These are phyloP conservation scores for Heliothis peltigera DNA, from an alignment of 2,888 invertebrate species.

Conservation along the genomic window DNA sequence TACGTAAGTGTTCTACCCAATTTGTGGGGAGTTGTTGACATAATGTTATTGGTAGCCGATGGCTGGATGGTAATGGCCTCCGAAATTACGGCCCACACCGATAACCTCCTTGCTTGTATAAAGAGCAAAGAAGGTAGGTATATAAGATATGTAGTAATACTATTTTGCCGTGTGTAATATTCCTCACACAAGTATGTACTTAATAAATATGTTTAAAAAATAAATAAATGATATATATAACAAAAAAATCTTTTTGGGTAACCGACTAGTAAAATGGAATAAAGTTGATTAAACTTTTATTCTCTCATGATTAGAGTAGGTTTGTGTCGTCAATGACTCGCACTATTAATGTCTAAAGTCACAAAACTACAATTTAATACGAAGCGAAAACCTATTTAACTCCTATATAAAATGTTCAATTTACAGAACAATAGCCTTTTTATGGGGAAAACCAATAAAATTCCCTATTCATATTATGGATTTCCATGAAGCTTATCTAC, in stretches of 20 bases:
- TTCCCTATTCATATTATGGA: not conserved
- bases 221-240: no score
- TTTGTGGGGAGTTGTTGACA: conserved; percentile 41
- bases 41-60: conserved; percentile 31
- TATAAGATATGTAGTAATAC: no score
- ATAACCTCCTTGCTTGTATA: no score
- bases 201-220: no score
- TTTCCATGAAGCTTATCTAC: conserved; percentile 1
- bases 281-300: conserved; percentile 4
- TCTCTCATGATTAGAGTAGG: conserved; percentile 9
- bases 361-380: not conserved
- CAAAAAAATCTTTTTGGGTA: no score
- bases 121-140: no score
- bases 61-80: conserved; percentile 16
- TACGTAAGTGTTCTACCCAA: conserved; percentile 43
- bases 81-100: conserved; percentile 35
- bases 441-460: not conserved
- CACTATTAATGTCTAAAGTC: not conserved
- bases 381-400: not conserved
- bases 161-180: no score
- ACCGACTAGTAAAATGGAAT: conserved; percentile 11
- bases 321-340: conserved; percentile 16
- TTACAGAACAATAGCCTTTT: not conserved
- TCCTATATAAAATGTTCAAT: not conserved
- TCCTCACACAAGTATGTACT: no score